A percentile compares a stretch with the other conserved stretches of the same genome.
Evolutionary conservation across 2,888 invertebrate species (phyloP).

Genomic region (Tenthredo livida): DNA sequence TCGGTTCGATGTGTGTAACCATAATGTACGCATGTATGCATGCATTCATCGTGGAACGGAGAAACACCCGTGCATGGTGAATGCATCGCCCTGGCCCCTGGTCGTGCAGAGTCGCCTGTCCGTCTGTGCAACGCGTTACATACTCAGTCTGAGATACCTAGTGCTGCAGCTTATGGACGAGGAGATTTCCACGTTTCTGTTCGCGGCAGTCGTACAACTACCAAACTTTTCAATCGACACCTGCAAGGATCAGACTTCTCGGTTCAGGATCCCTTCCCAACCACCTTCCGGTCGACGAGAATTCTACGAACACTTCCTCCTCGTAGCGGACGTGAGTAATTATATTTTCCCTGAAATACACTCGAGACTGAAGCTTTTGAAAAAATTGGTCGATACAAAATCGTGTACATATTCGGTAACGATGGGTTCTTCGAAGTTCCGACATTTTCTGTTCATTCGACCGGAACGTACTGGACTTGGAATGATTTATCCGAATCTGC

Average conservation of each 20-base stretch:
- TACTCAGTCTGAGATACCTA: not conserved
- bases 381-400: too few relatives aligned
- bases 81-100: slow-evolving; percentile 61
- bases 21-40: slow-evolving; percentile 16
- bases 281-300: not conserved
- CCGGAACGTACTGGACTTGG: not conserved
- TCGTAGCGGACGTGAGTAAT: slow-evolving; percentile 23
- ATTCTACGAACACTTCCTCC: not conserved
- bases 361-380: not conserved
- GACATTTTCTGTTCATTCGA: not conserved
- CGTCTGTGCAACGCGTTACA: slow-evolving; percentile 49
- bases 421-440: too few relatives aligned
- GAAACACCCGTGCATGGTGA: slow-evolving; percentile 42
- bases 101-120: slow-evolving; percentile 56
- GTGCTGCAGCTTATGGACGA: not conserved
- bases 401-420: too few relatives aligned
- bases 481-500: not conserved
- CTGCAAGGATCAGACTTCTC: not conserved
- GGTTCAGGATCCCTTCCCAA: not conserved
- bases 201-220: not conserved
- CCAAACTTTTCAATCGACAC: not conserved
- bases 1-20: slow-evolving; percentile 55
- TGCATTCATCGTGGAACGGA: slow-evolving; percentile 51
- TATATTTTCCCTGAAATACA: not conserved
- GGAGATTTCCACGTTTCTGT: not conserved